phyloP scores from a whole-genome alignment of 2,797 vertebrate species.

The Sphenopsis melanotis region DNA sequence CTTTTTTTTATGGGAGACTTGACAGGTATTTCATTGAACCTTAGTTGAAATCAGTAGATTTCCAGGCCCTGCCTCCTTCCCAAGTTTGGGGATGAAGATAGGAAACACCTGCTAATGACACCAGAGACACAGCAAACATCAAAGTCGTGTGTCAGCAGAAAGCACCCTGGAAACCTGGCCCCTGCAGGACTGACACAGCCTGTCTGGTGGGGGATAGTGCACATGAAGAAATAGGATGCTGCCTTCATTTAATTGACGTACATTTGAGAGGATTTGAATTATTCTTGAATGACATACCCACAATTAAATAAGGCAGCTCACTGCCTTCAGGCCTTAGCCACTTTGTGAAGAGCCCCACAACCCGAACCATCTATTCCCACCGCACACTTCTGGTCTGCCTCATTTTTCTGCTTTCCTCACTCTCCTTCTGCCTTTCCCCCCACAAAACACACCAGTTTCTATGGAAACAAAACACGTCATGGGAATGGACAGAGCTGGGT shows the following conservation, averaged over 20 bases:
- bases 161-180: not conserved
- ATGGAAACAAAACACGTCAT: slow-evolving; percentile 44
- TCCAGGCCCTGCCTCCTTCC: slow-evolving; percentile 4
- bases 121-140: not conserved
- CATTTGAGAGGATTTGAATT: not conserved
- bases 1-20: not conserved
- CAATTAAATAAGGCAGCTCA: not conserved
- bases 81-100: slow-evolving; percentile 9
- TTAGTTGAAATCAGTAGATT: not conserved
- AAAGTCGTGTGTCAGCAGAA: not conserved
- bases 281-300: not conserved
- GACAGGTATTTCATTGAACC: slow-evolving; percentile 42
- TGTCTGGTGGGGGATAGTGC: not conserved
- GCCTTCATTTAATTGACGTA: not conserved
- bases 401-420: not conserved
- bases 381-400: not conserved
- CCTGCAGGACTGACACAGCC: not conserved
- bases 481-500: not conserved
- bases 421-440: not conserved
- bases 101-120: slow-evolving; percentile 42
- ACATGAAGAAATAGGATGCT: not conserved
- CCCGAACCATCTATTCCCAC: not conserved
- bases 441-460: slow-evolving; percentile 16
- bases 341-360: not conserved
- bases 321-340: not conserved